Conservation (phyloP, 1,140 invertebrate genomes). For the Aphis gossypii region DNA sequence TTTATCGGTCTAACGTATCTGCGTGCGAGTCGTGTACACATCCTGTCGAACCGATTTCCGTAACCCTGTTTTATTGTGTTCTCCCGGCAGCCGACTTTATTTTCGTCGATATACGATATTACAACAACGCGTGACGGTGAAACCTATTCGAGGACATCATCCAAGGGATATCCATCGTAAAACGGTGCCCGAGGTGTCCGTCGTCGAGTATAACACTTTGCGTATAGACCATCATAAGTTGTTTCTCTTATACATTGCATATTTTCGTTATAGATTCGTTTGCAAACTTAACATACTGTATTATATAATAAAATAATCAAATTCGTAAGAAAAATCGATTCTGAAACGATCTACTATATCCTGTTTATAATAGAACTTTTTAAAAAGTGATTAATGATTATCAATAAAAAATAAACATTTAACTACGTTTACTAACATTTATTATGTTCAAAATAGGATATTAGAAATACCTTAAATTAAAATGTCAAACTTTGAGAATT, state of each 20-base stretch:
- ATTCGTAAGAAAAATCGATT: background rate
- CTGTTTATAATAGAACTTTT: background rate
- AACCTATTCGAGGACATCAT: background rate
- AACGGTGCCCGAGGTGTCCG: too few relatives aligned
- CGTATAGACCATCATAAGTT: too few relatives aligned
- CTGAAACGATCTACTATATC: accelerated
- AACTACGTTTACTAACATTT: too few relatives aligned
- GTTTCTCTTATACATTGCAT: too few relatives aligned
- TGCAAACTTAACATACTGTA: background rate
- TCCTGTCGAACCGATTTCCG: conserved; percentile 54
- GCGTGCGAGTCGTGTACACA: conserved; percentile 31
- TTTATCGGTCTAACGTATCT: conserved; percentile 48
- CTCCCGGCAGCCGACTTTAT: conserved; percentile 2
- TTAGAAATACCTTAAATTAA: too few relatives aligned
- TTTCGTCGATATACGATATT: background rate
- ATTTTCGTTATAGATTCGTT: background rate
- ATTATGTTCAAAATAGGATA: too few relatives aligned
- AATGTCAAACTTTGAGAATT: background rate
- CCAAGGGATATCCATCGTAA: background rate
- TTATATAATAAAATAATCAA: background rate
- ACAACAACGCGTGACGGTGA: background rate
- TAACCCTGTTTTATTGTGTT: conserved; percentile 47
- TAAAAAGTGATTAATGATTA: background rate
- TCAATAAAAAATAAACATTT: background rate
- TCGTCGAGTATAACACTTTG: background rate